phyloP scores from a whole-genome alignment of 2,113 vertebrate genomes.

The Oryzias woworae region DNA sequence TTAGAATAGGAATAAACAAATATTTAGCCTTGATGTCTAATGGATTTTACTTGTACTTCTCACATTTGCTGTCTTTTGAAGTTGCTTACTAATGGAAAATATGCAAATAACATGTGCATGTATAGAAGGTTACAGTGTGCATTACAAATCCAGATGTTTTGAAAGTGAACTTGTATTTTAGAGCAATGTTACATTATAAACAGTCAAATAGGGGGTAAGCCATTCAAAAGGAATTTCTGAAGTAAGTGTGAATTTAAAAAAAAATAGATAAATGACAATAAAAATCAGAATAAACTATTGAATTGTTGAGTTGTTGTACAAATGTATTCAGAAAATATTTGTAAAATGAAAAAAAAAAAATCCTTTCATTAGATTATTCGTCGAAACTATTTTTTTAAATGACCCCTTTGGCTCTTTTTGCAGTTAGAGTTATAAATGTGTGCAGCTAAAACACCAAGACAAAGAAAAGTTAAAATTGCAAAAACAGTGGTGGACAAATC shows the following conservation, averaged over 20 bases:
- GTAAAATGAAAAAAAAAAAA: no score
- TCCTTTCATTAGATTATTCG: no score
- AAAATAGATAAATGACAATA: not conserved
- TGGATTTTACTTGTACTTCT: conserved; percentile 10
- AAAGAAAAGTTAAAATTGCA: conserved; percentile 6
- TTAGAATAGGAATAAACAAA: conserved; percentile 24
- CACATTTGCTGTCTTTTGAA: conserved; percentile 25
- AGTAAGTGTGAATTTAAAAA: not conserved
- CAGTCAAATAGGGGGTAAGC: conserved; percentile 1
- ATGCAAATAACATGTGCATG: conserved; percentile 14
- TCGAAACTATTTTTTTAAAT: not conserved
- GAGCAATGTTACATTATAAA: conserved; percentile 6
- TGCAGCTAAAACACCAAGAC: not conserved
- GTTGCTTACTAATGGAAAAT: conserved; percentile 20
- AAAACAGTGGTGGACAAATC: conserved; percentile 2
- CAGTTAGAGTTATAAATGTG: not conserved
- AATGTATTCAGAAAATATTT: no score
- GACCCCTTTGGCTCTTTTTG: conserved; percentile 11
- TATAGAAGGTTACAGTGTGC: not conserved
- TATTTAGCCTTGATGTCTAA: conserved; percentile 29
- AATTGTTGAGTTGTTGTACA: not conserved
- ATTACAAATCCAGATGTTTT: not conserved
- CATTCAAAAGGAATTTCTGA: conserved; percentile 2
- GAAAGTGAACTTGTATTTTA: conserved; percentile 7
- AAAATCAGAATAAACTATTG: not conserved